phyloP scores from a whole-genome alignment of 2,888 invertebrate genomes.

The Perizoma flavofasciatum region DNA sequence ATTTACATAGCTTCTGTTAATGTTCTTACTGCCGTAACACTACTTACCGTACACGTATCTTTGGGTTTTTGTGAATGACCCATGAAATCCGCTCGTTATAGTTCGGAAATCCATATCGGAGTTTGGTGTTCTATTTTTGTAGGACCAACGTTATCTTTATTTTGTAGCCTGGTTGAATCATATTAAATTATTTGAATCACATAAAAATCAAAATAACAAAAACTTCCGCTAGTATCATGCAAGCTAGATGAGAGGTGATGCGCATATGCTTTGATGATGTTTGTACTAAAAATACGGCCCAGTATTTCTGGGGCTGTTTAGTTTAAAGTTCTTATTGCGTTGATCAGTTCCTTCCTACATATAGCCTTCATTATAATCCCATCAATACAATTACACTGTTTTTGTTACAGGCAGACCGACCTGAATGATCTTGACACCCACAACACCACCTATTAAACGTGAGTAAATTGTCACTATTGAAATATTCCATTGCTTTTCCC shows the following conservation, averaged over 20 bases:
- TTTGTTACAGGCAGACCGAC: constrained; percentile 72
- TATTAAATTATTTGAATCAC: too few relatives aligned
- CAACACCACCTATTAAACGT: constrained; percentile 74
- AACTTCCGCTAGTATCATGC: background rate
- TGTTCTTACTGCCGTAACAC: constrained; percentile 29
- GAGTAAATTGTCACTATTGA: constrained; percentile 45
- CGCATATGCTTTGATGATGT: too few relatives aligned
- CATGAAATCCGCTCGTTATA: background rate
- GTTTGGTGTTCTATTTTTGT: background rate
- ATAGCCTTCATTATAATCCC: constrained; percentile 47
- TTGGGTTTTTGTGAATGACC: constrained; percentile 5
- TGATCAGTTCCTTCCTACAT: constrained; percentile 6
- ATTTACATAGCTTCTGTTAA: constrained; percentile 48
- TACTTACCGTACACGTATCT: constrained; percentile 7
- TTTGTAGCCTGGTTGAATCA: background rate
- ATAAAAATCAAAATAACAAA: background rate
- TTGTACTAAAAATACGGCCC: too few relatives aligned
- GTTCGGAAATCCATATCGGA: constrained; percentile 1
- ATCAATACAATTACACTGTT: constrained; percentile 51
- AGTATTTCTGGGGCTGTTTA: constrained; percentile 3
- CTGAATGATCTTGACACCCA: constrained; percentile 73
- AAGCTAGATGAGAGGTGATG: too few relatives aligned
- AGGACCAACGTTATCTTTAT: background rate
- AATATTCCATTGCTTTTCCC: constrained; percentile 30
- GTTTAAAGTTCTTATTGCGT: background rate